Percentiles rank a stretch among this genome's conserved stretches.
Conservation (phyloP, 2,888 invertebrate genomes). For the Cremastinae sp. region DNA sequence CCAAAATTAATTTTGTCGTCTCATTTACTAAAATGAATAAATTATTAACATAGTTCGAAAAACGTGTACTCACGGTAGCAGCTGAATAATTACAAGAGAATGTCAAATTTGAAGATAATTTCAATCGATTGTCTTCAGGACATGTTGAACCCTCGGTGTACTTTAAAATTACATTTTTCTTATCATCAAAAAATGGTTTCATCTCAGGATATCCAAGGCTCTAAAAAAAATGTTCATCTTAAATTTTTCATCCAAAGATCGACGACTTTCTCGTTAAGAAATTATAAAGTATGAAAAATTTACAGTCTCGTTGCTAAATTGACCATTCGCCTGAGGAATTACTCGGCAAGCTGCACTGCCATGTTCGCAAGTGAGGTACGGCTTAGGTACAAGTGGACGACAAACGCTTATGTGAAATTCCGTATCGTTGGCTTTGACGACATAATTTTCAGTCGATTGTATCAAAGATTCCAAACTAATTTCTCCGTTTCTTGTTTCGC, state of each 20-base stretch:
- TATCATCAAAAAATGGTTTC: conserved; percentile 65
- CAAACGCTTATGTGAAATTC: conserved; percentile 75
- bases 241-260: not conserved
- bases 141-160: conserved; percentile 70
- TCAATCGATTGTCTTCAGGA: conserved; percentile 64
- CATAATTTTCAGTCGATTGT: conserved; percentile 67
- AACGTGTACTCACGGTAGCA: conserved; percentile 57
- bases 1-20: too few relatives aligned
- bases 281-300: conserved; percentile 59
- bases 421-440: conserved; percentile 65
- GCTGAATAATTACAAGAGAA: conserved; percentile 66
- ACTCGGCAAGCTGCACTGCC: conserved; percentile 72
- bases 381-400: conserved; percentile 68
- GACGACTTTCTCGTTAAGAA: not conserved
- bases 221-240: conserved; percentile 59
- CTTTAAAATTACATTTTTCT: conserved; percentile 64
- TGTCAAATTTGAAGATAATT: conserved; percentile 68
- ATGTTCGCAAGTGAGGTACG: conserved; percentile 68
- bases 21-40: too few relatives aligned
- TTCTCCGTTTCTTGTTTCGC: conserved; percentile 66
- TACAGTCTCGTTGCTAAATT: conserved; percentile 68
- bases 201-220: conserved; percentile 71
- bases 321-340: conserved; percentile 62
- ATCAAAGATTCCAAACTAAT: conserved; percentile 69
- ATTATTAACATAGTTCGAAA: not conserved